A percentile compares a stretch with the other conserved stretches of the same genome.
These are phyloP conservation scores for Zaprionus camerounensis DNA, from an alignment of 1,140 invertebrate genomes.

Conservation along the genomic window DNA sequence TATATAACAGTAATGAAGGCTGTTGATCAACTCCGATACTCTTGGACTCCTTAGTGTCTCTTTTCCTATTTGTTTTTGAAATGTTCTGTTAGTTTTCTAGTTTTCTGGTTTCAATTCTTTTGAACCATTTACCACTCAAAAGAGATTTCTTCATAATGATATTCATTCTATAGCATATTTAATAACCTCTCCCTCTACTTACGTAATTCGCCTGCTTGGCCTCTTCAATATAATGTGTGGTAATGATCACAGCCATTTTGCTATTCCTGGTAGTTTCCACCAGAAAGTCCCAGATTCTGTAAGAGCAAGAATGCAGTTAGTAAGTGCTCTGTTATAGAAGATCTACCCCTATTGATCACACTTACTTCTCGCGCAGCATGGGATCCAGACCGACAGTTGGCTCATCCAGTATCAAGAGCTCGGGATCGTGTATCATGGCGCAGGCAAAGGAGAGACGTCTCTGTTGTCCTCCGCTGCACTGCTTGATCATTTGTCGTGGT, in stretches of 20 bases:
- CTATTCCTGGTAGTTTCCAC: constrained; percentile 89
- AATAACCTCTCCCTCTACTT: constrained; percentile 55
- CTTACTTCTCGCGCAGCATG: constrained; percentile 91
- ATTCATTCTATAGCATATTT: neutral
- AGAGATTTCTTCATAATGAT: neutral
- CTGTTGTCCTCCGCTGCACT: constrained; percentile 95
- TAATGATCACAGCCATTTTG: constrained; percentile 92
- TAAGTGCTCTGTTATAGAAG: neutral
- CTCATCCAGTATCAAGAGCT: constrained; percentile 95
- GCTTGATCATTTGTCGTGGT: constrained; percentile 86
- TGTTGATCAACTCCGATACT: neutral
- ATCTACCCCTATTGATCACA: neutral
- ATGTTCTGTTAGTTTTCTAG: neutral
- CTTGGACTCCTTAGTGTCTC: neutral
- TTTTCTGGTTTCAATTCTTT: no score
- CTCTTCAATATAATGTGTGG: constrained; percentile 98
- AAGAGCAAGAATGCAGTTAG: neutral
- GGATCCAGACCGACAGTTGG: constrained; percentile 97
- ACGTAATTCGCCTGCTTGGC: constrained; percentile 93
- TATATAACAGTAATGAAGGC: neutral
- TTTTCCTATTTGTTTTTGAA: neutral
- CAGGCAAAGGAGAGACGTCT: constrained; percentile 94
- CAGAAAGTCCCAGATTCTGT: constrained; percentile 95
- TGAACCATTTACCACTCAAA: no score
- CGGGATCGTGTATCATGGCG: constrained; percentile 94